phyloP scores from a whole-genome alignment of 1,140 invertebrate genomes.

The Ectropis grisescens region DNA sequence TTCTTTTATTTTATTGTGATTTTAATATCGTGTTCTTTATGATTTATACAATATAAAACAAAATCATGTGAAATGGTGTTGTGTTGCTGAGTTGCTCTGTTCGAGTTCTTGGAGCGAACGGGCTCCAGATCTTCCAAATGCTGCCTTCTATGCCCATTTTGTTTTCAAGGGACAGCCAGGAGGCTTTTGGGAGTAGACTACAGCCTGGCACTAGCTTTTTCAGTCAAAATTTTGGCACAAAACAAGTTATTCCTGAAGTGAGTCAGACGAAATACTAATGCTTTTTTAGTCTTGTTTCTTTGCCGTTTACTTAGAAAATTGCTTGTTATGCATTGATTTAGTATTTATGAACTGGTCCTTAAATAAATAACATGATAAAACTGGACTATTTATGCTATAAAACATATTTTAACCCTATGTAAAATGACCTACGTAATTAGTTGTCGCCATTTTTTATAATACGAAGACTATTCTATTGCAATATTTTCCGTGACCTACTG shows the following conservation, averaged over 20 bases:
- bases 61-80: constrained; percentile 27
- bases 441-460: constrained; percentile 26
- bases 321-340: too few relatives aligned
- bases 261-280: constrained; percentile 19
- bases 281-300: constrained; percentile 5
- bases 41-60: constrained; percentile 17
- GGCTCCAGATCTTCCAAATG: constrained; percentile 53
- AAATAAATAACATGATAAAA: too few relatives aligned
- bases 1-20: constrained; percentile 11
- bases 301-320: too few relatives aligned
- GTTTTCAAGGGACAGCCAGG: constrained; percentile 54
- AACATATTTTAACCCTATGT: too few relatives aligned
- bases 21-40: constrained; percentile 11
- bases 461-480: constrained; percentile 1
- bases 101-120: constrained; percentile 16
- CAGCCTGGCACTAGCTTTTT: constrained; percentile 45
- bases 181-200: constrained; percentile 57
- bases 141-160: constrained; percentile 70
- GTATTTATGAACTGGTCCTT: too few relatives aligned
- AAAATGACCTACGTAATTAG: too few relatives aligned
- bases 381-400: too few relatives aligned
- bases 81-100: constrained; percentile 22
- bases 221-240: constrained; percentile 28
- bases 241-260: constrained; percentile 38
- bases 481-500: constrained; percentile 6